Evolutionary conservation across 1,140 invertebrate species (phyloP).

Genomic region (Pseudomyrmex concolor): DNA sequence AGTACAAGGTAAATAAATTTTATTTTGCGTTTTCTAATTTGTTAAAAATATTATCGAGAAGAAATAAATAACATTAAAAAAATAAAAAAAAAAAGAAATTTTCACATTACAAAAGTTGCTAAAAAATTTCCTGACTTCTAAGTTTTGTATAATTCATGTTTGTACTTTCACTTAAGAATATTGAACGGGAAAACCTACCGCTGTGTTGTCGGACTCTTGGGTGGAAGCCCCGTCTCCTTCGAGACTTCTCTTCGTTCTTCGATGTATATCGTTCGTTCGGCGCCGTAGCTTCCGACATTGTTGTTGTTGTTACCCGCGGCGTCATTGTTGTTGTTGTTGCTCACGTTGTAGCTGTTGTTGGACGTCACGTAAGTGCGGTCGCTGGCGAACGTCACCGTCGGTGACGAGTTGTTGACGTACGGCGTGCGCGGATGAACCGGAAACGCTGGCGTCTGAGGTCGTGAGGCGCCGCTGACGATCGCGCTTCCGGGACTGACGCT

Average conservation of each 20-base stretch:
- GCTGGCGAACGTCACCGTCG: slow-evolving; percentile 86
- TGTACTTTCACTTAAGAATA: not conserved
- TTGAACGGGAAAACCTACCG: slow-evolving; percentile 84
- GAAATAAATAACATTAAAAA: not conserved
- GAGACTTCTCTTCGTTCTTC: slow-evolving; percentile 84
- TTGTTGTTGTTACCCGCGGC: slow-evolving; percentile 75
- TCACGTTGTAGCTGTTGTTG: slow-evolving; percentile 77
- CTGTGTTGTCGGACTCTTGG: slow-evolving; percentile 90
- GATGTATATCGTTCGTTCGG: slow-evolving; percentile 80
- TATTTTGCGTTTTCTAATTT: slow-evolving; percentile 3
- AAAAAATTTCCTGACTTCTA: not conserved
- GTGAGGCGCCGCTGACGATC: slow-evolving; percentile 83
- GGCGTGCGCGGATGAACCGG: slow-evolving; percentile 95
- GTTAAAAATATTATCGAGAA: not conserved
- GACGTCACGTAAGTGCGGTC: slow-evolving; percentile 78
- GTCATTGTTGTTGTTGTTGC: slow-evolving; percentile 74
- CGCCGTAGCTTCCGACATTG: slow-evolving; percentile 74
- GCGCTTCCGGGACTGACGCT: slow-evolving; percentile 86
- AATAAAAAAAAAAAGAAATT: not conserved
- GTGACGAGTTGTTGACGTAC: slow-evolving; percentile 88
- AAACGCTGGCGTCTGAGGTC: slow-evolving; percentile 95
- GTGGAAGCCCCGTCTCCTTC: slow-evolving; percentile 87
- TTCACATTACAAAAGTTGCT: not conserved
- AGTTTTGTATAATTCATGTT: slow-evolving; percentile 4
- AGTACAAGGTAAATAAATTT: not conserved